Evolutionary conservation across 1,140 invertebrate species (phyloP).

Genomic region (Drosophila repletoides): DNA sequence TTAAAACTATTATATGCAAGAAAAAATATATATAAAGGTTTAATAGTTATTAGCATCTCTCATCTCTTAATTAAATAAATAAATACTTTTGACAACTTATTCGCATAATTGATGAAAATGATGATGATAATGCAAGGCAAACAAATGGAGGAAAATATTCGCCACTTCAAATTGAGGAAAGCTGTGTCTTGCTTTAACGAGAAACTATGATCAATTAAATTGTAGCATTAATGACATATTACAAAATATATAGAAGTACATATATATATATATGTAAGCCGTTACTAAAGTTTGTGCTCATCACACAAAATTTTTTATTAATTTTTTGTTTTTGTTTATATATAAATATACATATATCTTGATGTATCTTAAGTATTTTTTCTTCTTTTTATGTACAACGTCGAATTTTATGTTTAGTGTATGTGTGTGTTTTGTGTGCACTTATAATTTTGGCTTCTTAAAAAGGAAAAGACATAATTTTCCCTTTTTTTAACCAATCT

Average conservation of each 20-base stretch:
- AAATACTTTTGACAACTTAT: constrained; percentile 27
- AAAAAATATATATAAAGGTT: constrained; percentile 5
- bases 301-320: constrained; percentile 10
- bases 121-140: neutral
- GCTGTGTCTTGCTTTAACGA: constrained; percentile 2
- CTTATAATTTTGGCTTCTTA: constrained; percentile 18
- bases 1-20: constrained; percentile 15
- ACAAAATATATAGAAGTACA: constrained; percentile 31
- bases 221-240: constrained; percentile 8
- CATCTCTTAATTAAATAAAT: constrained; percentile 22
- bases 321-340: neutral
- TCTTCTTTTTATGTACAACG: constrained; percentile 24
- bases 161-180: neutral
- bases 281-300: constrained; percentile 12
- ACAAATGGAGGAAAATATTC: too few relatives aligned
- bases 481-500: neutral
- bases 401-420: neutral
- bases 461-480: neutral
- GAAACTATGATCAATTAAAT: constrained; percentile 15
- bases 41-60: constrained; percentile 56
- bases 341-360: neutral
- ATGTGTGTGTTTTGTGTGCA: neutral
- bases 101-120: neutral
- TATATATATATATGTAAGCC: constrained; percentile 6
- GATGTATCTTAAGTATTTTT: neutral